These are phyloP conservation scores for Axea sp. DNA, from an alignment of 2,888 invertebrate genomes.

Conservation along the genomic window DNA sequence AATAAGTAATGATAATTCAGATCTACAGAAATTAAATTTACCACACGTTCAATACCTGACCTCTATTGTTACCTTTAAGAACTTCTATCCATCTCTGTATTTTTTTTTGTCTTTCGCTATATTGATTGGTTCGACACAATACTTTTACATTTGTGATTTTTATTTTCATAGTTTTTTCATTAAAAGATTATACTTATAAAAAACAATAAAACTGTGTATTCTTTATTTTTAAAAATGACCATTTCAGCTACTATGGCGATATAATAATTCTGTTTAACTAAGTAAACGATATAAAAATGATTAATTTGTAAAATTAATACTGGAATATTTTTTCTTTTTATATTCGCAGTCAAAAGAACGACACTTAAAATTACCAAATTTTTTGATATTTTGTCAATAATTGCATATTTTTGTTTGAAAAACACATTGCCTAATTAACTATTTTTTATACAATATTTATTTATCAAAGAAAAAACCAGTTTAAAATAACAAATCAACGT, in stretches of 20 bases:
- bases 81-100: conserved; percentile 22
- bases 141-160: conserved; percentile 51
- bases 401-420: too few relatives aligned
- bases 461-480: too few relatives aligned
- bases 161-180: conserved; percentile 31
- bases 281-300: conserved; percentile 35
- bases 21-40: conserved; percentile 1
- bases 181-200: conserved; percentile 15
- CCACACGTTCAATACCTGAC: neutral
- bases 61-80: conserved; percentile 2
- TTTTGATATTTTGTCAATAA: too few relatives aligned
- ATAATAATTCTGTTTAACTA: conserved; percentile 5
- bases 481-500: conserved; percentile 32
- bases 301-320: conserved; percentile 49
- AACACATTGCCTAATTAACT: neutral
- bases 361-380: conserved; percentile 25
- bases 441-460: conserved; percentile 11
- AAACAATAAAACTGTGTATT: conserved; percentile 12
- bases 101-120: conserved; percentile 56
- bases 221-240: conserved; percentile 16
- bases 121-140: conserved; percentile 60
- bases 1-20: too few relatives aligned
- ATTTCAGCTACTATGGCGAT: conserved; percentile 3
- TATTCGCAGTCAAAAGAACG: conserved; percentile 33
- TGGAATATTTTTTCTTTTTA: conserved; percentile 31